A percentile compares a stretch with the other conserved stretches of the same genome.
Evolutionary conservation across 2,113 vertebrate species (phyloP).

Genomic region (Periophthalmodon schlosseri): DNA sequence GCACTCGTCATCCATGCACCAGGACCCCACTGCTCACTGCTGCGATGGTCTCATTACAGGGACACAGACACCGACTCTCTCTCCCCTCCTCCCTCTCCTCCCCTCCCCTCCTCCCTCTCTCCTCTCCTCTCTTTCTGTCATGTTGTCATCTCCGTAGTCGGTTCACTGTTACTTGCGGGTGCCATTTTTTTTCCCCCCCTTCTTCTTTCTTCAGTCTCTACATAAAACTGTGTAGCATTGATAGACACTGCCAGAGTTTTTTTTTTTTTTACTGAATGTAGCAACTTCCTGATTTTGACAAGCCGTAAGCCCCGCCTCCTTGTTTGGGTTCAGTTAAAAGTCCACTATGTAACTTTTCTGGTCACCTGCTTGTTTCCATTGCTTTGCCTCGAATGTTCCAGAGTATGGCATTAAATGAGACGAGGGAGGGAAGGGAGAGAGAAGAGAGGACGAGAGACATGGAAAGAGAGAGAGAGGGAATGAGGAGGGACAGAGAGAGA

Average conservation of each 20-base stretch:
- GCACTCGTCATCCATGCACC: conserved; percentile 70
- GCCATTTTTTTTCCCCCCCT: conserved; percentile 21
- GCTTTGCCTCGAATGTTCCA: too few species aligned
- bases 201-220: conserved; percentile 17
- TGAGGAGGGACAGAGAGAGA: background rate
- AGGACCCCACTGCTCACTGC: conserved; percentile 74
- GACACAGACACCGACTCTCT: conserved; percentile 50
- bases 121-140: conserved; percentile 40
- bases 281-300: background rate
- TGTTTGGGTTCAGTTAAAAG: background rate
- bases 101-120: background rate
- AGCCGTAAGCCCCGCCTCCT: background rate
- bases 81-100: background rate
- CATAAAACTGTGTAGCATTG: conserved; percentile 8
- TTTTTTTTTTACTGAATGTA: background rate
- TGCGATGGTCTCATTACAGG: conserved; percentile 79
- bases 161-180: conserved; percentile 30
- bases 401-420: too few species aligned
- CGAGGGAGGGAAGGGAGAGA: too few species aligned
- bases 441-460: too few species aligned
- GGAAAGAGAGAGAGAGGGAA: too few species aligned
- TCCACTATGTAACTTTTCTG: too few species aligned
- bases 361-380: too few species aligned
- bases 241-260: conserved; percentile 1
- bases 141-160: conserved; percentile 39